phyloP scores from a whole-genome alignment of 2,797 vertebrate species.

The Morelia viridis region DNA sequence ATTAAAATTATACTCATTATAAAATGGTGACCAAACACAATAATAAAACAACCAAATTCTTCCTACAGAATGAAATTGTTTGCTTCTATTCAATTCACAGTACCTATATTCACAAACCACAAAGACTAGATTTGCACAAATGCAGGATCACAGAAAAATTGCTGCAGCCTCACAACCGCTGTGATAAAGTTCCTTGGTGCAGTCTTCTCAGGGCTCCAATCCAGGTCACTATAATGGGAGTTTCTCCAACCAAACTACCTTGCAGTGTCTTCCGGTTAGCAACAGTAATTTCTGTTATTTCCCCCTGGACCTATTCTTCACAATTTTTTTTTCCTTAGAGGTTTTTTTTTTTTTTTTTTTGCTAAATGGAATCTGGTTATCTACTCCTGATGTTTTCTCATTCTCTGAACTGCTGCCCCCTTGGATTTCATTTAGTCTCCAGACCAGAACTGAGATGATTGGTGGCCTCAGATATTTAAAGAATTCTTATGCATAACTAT shows the following conservation, averaged over 20 bases:
- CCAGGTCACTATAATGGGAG: background rate
- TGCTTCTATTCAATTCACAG: background rate
- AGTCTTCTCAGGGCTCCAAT: background rate
- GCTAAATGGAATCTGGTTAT: background rate
- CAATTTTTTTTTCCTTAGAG: background rate
- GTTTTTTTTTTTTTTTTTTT: background rate
- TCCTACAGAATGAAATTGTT: background rate
- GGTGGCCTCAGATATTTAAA: background rate
- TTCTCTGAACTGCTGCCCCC: background rate
- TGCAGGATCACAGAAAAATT: background rate
- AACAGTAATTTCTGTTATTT: background rate
- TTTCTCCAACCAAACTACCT: background rate
- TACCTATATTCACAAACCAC: background rate
- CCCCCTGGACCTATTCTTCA: background rate
- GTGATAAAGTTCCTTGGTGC: background rate
- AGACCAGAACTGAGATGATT: background rate
- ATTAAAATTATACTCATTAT: background rate
- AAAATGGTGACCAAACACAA: background rate
- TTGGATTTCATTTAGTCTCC: background rate
- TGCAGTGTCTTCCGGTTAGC: background rate
- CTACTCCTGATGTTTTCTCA: background rate
- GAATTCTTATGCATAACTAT: background rate
- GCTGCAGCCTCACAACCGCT: background rate
- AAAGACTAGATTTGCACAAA: background rate
- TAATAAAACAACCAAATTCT: background rate